Conservation (phyloP, 2,888 invertebrate genomes). For the Argyresthia goedartella region DNA sequence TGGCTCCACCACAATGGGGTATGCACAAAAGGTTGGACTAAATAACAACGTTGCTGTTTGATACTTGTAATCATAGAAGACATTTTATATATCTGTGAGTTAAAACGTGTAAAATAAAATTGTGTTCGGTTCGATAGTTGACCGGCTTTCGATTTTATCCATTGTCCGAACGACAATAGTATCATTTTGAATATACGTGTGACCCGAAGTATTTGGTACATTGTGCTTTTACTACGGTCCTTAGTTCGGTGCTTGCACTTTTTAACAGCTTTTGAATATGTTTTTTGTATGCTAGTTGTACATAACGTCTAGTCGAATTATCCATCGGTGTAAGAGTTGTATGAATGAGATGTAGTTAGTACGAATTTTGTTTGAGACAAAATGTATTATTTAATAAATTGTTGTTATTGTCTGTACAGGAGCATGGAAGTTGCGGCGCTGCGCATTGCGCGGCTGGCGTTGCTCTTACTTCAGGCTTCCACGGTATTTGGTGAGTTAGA, state of each 20-base stretch:
- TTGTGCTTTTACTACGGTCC: not conserved
- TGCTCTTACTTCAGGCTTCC: slow-evolving; percentile 49
- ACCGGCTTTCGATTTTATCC: slow-evolving; percentile 38
- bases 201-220: not conserved
- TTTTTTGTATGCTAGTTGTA: too few relatives aligned
- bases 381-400: not conserved
- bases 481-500: slow-evolving; percentile 42
- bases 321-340: too few relatives aligned
- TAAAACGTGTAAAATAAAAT: not conserved
- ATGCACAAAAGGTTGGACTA: not conserved
- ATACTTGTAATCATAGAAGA: not conserved
- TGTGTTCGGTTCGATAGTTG: slow-evolving; percentile 15
- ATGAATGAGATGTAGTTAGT: too few relatives aligned
- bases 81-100: not conserved
- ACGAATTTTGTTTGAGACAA: too few relatives aligned
- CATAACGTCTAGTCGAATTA: too few relatives aligned
- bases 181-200: not conserved
- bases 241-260: not conserved
- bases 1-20: not conserved
- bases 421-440: slow-evolving; percentile 51
- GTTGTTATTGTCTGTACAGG: not conserved
- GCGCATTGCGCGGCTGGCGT: slow-evolving; percentile 53
- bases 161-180: slow-evolving; percentile 13
- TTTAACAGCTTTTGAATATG: too few relatives aligned
- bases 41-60: not conserved